phyloP scores from a whole-genome alignment of 2,113 vertebrate genomes.

The Gobius niger region DNA sequence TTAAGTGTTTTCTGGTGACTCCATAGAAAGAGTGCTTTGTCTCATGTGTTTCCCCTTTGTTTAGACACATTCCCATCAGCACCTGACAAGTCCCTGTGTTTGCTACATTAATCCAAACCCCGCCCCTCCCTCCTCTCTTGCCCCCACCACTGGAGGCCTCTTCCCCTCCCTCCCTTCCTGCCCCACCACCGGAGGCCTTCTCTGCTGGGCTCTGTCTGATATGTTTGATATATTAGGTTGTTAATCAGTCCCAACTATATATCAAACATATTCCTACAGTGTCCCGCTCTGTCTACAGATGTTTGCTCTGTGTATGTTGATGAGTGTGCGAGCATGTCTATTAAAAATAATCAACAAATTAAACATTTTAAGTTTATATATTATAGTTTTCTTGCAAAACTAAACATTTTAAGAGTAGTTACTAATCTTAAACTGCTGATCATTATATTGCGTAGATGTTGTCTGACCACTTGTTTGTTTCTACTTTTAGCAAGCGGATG shows the following conservation, averaged over 20 bases:
- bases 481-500: conserved; percentile 87
- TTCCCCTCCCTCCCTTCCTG: conserved; percentile 48
- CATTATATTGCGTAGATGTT: neutral
- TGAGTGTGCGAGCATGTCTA: conserved; percentile 7
- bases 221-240: conserved; percentile 99
- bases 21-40: conserved; percentile 19
- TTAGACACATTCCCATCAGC: conserved; percentile 12
- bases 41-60: conserved; percentile 26
- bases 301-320: conserved; percentile 48
- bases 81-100: conserved; percentile 36
- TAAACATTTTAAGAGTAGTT: neutral
- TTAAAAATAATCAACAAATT: conserved; percentile 12
- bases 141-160: conserved; percentile 85
- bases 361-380: neutral
- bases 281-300: conserved; percentile 97
- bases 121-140: conserved; percentile 50
- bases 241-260: conserved; percentile 99
- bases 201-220: conserved; percentile 99
- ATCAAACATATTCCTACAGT: conserved; percentile 99
- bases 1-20: conserved; percentile 16
- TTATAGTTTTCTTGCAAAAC: neutral
- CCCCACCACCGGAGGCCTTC: conserved; percentile 85
- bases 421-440: neutral
- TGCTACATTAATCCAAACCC: conserved; percentile 46
- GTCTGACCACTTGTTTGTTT: conserved; percentile 27